Base-by-base conservation (phyloP, 2,797 vertebrate species). In the Gouania willdenowi region DNA sequence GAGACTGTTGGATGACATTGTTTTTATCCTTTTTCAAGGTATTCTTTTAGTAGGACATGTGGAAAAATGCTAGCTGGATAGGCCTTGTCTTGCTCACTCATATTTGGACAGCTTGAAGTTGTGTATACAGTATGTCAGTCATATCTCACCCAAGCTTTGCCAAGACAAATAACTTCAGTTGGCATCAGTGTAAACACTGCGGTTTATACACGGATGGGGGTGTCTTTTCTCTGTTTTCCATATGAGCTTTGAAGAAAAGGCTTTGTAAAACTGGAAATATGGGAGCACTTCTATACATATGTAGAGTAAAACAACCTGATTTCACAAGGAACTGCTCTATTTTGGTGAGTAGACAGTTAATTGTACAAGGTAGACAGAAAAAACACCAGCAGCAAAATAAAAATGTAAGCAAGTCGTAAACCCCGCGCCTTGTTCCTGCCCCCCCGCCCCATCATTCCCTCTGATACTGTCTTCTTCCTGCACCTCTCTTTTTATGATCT, bases 81-180 rank as follows among this genome's bases (percentile, higher is more conserved):
- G 67, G 65, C 59, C 48, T 43, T 26, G 56, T 71, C 69, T 71
- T 58, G 11, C 62, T 63, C 43, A 47, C 58, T 75, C 66, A 57
- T 88, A 79, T 88, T 89, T 90, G 64, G 75, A 87, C 87, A 90
- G 85, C 86, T 89, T 89, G 83, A 68, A 71, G 77, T 54, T 80
- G 82, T 87, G 80, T 86, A 82, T 77, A 83, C 37, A n/a, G 76
- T 82, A 84, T 83, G 83, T 86, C 82, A 84, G 83, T 86, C 82
- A 84, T 62, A 71, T 64, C 44, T 71, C 77, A 70, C 59, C 61
- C 50, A 77, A 77, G 78, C 71, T 57, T 61, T 59, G 75, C 75
- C 75, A 79, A 81, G 74, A 82, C 78, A 76, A 72, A 87, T 79
- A 77, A 82, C 77, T 84, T 82, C 68, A 70, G 83, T 73, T 80